phyloP scores from a whole-genome alignment of 1,140 invertebrate genomes.

The Aphidius gifuensis region DNA sequence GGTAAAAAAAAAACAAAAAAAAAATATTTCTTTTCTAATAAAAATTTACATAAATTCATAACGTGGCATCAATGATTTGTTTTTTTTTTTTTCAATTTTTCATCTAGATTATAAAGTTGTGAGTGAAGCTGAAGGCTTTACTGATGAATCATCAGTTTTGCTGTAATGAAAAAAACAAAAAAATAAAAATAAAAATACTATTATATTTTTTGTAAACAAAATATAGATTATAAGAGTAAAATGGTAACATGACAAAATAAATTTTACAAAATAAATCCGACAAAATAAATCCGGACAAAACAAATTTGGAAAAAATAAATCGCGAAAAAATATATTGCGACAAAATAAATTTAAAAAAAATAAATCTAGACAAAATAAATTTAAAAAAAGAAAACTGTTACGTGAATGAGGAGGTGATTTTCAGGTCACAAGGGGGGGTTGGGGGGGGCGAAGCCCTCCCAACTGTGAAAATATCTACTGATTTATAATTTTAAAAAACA shows the following conservation, averaged over 20 bases:
- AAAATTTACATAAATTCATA: constrained; percentile 17
- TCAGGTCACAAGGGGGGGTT: no score
- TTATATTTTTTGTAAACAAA: not conserved
- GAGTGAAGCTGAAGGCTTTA: constrained; percentile 15
- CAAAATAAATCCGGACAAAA: not conserved
- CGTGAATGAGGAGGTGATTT: no score
- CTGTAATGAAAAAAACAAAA: constrained; percentile 12
- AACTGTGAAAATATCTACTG: no score
- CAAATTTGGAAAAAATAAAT: no score
- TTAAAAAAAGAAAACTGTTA: no score
- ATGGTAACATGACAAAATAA: not conserved
- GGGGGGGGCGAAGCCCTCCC: no score
- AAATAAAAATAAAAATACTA: not conserved
- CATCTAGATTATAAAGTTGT: constrained; percentile 16
- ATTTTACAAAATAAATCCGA: no score
- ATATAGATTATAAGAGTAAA: not conserved
- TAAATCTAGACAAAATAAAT: no score
- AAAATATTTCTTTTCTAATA: constrained; percentile 4
- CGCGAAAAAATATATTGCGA: no score
- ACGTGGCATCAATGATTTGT: constrained; percentile 5
- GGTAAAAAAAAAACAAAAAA: no score
- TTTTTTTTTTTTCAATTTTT: constrained; percentile 6
- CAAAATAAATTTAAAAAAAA: no score
- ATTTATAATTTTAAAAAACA: no score
- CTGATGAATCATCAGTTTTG: constrained; percentile 4